Evolutionary conservation across 2,888 invertebrate genomes (phyloP).

Genomic region (Artemia sp.): DNA sequence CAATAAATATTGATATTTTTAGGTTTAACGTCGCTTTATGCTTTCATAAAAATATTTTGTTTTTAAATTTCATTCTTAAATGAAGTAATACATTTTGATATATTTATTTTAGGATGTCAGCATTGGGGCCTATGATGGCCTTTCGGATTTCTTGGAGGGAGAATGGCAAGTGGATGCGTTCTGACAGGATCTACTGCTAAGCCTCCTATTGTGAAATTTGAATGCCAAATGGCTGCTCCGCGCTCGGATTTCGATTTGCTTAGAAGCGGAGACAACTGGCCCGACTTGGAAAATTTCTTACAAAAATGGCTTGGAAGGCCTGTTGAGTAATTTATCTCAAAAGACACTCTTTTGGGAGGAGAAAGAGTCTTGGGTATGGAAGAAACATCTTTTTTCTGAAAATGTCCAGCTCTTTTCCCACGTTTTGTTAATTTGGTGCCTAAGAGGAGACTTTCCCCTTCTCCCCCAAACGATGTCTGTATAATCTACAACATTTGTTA

Average conservation of each 20-base stretch:
- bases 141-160: slow-evolving; percentile 1
- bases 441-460: no score
- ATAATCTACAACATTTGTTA: no score
- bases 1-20: no score
- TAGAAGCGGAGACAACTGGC: slow-evolving; percentile 4
- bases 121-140: background rate
- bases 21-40: no score
- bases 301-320: background rate
- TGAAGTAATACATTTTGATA: background rate
- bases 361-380: no score
- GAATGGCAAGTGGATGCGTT: background rate
- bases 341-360: no score
- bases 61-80: background rate
- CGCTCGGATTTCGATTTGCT: background rate
- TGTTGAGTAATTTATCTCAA: background rate
- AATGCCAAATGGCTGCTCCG: background rate
- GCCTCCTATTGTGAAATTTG: background rate
- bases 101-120: slow-evolving; percentile 1
- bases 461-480: no score
- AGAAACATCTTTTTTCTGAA: no score
- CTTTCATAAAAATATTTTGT: no score
- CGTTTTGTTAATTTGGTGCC: no score
- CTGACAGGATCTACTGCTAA: background rate
- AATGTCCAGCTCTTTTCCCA: no score
- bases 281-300: background rate